Conservation (phyloP, 2,797 vertebrate genomes). For the Chloroceryle inda region DNA sequence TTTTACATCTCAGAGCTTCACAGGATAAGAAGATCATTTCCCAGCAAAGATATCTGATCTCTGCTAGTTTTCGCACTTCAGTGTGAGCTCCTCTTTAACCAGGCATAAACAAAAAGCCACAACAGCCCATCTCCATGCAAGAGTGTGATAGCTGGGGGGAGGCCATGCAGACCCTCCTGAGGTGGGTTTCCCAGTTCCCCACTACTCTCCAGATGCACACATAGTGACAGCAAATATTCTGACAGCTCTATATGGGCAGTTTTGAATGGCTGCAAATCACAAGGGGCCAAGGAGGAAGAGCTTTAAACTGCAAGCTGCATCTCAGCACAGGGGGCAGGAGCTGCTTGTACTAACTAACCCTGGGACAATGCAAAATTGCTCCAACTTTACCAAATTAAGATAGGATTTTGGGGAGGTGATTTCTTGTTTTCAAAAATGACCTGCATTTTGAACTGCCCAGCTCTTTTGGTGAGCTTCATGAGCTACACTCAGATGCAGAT, state of each 20-base stretch:
- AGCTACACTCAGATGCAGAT: neutral
- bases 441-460: neutral
- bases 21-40: neutral
- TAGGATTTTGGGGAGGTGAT: neutral
- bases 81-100: neutral
- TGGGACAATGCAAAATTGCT: neutral
- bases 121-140: neutral
- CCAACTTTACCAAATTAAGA: neutral
- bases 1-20: neutral
- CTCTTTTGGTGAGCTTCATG: neutral
- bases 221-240: neutral
- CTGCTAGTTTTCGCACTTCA: neutral
- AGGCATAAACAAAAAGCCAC: neutral
- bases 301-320: neutral
- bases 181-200: neutral
- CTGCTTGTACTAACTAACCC: neutral
- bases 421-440: neutral
- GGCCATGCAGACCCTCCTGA: accelerated
- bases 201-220: neutral
- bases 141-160: accelerated
- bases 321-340: neutral
- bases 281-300: neutral
- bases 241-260: neutral
- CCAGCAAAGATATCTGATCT: neutral
- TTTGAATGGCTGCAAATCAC: neutral